Conservation (phyloP, 2,797 vertebrate genomes). For the Neosilurus hyrtlii region DNA sequence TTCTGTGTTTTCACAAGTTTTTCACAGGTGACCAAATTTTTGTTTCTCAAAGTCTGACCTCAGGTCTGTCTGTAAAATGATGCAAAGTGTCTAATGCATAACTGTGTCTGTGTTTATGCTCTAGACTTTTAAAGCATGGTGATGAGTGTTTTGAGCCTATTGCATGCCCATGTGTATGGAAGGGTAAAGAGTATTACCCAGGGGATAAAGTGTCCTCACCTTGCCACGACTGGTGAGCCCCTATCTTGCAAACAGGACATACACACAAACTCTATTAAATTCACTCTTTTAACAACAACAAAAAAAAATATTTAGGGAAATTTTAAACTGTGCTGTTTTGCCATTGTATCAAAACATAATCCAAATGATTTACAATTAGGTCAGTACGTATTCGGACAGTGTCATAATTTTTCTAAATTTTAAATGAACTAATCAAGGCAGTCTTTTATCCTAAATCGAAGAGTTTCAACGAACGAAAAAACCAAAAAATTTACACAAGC, state of each 20-base stretch:
- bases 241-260: background rate
- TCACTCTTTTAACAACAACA: background rate
- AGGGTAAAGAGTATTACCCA: conserved; percentile 93
- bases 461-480: too few species aligned
- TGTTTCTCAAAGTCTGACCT: conserved; percentile 13
- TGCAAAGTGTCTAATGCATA: background rate
- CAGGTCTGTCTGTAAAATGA: background rate
- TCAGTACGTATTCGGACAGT: too few species aligned
- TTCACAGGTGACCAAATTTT: conserved; percentile 63
- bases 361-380: background rate
- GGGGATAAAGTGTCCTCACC: conserved; percentile 87
- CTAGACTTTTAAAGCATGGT: conserved; percentile 88
- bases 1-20: conserved; percentile 61
- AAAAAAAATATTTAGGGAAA: background rate
- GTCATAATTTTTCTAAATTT: too few species aligned
- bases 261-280: background rate
- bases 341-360: background rate
- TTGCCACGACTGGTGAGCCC: conserved; percentile 88
- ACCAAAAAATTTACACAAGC: too few species aligned
- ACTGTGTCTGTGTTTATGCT: conserved; percentile 39
- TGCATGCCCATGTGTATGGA: conserved; percentile 92
- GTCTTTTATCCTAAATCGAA: too few species aligned
- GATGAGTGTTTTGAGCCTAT: conserved; percentile 84
- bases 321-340: background rate
- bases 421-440: too few species aligned